These are phyloP conservation scores for Apaloderma vittatum DNA, from an alignment of 2,113 vertebrate genomes.

Conservation along the genomic window DNA sequence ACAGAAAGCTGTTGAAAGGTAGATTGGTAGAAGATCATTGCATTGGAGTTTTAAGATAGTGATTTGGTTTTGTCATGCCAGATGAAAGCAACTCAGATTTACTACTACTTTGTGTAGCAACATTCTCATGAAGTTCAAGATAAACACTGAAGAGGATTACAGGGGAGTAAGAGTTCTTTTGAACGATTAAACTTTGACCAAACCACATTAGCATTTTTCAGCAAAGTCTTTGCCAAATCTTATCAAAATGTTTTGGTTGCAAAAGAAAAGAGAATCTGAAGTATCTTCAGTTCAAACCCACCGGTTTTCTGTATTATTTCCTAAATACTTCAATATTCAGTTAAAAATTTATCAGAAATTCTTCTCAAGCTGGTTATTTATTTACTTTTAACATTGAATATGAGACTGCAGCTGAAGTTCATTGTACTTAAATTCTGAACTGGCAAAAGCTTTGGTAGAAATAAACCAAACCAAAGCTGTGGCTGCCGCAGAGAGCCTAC, in stretches of 20 bases:
- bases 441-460: background rate
- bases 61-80: background rate
- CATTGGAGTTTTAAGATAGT: background rate
- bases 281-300: background rate
- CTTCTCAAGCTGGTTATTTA: background rate
- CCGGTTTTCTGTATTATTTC: background rate
- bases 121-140: background rate
- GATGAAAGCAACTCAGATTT: constrained; percentile 11
- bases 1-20: constrained; percentile 42
- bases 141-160: background rate
- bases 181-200: background rate
- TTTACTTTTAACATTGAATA: background rate
- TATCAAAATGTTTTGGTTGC: background rate
- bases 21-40: background rate
- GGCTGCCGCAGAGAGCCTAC: background rate
- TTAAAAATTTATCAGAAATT: background rate
- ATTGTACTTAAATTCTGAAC: background rate
- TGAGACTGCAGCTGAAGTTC: background rate
- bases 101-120: background rate
- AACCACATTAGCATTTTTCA: too few relatives aligned
- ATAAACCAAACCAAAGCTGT: background rate
- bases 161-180: background rate
- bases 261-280: background rate
- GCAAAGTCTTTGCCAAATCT: background rate
- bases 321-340: background rate